Conservation (phyloP, 2,113 vertebrate species). For the Odocoileus virginianus region DNA sequence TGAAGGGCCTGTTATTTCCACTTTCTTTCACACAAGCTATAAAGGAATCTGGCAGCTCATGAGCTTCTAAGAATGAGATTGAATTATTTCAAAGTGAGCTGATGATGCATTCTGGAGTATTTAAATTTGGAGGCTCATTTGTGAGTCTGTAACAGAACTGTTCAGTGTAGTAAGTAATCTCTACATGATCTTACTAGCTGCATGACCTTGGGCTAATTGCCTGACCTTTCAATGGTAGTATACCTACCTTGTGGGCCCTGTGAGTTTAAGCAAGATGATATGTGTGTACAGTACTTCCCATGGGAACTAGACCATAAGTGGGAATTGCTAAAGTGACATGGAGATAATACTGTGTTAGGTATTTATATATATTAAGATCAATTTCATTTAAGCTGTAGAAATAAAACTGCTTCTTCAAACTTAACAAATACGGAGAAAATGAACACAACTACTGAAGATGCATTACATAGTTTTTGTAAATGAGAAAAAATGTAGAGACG, state of each 20-base stretch:
- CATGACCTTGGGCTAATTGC: neutral
- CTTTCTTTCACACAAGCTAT: neutral
- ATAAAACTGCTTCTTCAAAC: conserved; percentile 6
- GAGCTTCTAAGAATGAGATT: neutral
- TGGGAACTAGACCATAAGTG: neutral
- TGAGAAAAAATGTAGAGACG: neutral
- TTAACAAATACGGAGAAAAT: conserved; percentile 11
- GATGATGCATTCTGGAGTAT: neutral
- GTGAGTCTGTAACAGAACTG: neutral
- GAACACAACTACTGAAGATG: neutral
- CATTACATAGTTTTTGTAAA: conserved; percentile 11
- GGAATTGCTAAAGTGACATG: neutral
- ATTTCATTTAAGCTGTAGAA: conserved; percentile 8
- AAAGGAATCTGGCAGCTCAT: neutral
- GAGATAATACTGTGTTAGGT: neutral
- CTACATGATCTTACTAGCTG: neutral
- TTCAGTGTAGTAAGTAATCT: neutral
- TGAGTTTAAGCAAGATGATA: neutral
- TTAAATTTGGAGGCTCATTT: neutral
- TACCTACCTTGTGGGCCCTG: neutral
- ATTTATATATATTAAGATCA: neutral
- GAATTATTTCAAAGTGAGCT: conserved; percentile 8
- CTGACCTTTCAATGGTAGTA: neutral
- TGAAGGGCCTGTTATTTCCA: neutral
- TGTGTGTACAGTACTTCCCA: neutral